Evolutionary conservation across 2,888 invertebrate species (phyloP).

Genomic region (Scelioninae gen. 2): DNA sequence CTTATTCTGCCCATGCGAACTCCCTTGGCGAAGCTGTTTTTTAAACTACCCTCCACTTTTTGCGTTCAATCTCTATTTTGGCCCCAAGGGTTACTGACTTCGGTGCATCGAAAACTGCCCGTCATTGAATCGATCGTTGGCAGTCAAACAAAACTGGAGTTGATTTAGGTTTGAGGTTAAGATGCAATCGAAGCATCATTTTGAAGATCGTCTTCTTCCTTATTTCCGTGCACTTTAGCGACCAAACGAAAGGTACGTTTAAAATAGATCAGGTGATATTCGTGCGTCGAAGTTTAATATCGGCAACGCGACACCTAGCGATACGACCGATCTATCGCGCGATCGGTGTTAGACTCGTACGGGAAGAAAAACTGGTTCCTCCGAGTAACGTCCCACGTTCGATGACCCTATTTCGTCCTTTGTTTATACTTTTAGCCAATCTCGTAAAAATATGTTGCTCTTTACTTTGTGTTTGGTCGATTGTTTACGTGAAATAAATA

Average conservation of each 20-base stretch:
- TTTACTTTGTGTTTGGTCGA: too few relatives aligned
- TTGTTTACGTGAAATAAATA: too few relatives aligned
- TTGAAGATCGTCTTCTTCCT: too few relatives aligned
- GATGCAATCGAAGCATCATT: too few relatives aligned
- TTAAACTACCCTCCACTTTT: slow-evolving; percentile 69
- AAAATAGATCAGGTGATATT: slow-evolving; percentile 28
- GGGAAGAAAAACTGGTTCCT: slow-evolving; percentile 61
- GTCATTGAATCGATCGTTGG: slow-evolving; percentile 45
- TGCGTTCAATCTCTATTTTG: slow-evolving; percentile 70
- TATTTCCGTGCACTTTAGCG: too few relatives aligned
- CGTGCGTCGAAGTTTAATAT: slow-evolving; percentile 42
- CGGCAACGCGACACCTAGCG: slow-evolving; percentile 48
- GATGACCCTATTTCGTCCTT: slow-evolving; percentile 60
- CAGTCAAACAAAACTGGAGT: too few relatives aligned
- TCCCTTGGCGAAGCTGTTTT: slow-evolving; percentile 68
- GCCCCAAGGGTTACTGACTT: slow-evolving; percentile 69
- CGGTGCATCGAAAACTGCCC: slow-evolving; percentile 38
- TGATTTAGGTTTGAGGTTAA: too few relatives aligned
- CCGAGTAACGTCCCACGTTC: slow-evolving; percentile 56
- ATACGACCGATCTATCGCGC: slow-evolving; percentile 58
- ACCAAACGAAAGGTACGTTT: too few relatives aligned
- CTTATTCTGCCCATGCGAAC: slow-evolving; percentile 70
- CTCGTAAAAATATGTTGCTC: slow-evolving; percentile 17
- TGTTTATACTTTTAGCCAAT: slow-evolving; percentile 44
- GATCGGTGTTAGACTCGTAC: slow-evolving; percentile 61